A percentile compares a stretch with the other conserved stretches of the same genome.
phyloP scores from a whole-genome alignment of 2,113 vertebrate genomes.

The Silurus asotus region DNA sequence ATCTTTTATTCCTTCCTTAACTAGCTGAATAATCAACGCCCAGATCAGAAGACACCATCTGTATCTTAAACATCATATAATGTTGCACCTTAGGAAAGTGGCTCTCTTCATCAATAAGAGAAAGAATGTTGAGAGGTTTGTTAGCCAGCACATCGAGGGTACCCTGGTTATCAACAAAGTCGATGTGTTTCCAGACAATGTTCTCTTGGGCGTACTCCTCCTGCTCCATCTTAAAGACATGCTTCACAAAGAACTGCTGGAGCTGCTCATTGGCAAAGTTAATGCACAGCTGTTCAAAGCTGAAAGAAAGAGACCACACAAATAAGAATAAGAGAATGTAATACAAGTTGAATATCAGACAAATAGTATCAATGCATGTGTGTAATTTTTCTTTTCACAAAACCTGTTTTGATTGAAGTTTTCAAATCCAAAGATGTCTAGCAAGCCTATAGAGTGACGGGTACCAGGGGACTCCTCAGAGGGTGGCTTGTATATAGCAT shows the following conservation, averaged over 20 bases:
- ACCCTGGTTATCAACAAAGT: conserved; percentile 83
- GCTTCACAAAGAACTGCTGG: conserved; percentile 94
- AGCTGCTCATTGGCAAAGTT: conserved; percentile 97
- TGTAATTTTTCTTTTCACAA: neutral
- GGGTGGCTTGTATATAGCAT: conserved; percentile 76
- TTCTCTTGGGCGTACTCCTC: conserved; percentile 84
- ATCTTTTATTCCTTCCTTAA: neutral
- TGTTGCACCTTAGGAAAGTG: conserved; percentile 85
- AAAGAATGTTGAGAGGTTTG: conserved; percentile 87
- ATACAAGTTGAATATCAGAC: neutral
- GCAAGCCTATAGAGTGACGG: conserved; percentile 81
- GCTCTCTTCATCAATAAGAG: conserved; percentile 96
- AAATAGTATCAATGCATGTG: neutral
- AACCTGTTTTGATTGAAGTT: conserved; percentile 96
- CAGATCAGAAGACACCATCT: neutral
- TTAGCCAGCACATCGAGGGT: conserved; percentile 82
- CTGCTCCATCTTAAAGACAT: conserved; percentile 92
- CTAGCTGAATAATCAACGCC: neutral
- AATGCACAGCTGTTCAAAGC: conserved; percentile 98
- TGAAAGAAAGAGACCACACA: conserved; percentile 55
- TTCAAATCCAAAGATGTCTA: conserved; percentile 99
- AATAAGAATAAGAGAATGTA: neutral
- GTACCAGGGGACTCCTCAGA: conserved; percentile 66
- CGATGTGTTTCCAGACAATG: conserved; percentile 84
- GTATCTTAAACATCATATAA: neutral